Percentiles rank a stretch among this genome's conserved stretches.
phyloP scores from a whole-genome alignment of 2,113 vertebrate species.

The Osmerus mordax region DNA sequence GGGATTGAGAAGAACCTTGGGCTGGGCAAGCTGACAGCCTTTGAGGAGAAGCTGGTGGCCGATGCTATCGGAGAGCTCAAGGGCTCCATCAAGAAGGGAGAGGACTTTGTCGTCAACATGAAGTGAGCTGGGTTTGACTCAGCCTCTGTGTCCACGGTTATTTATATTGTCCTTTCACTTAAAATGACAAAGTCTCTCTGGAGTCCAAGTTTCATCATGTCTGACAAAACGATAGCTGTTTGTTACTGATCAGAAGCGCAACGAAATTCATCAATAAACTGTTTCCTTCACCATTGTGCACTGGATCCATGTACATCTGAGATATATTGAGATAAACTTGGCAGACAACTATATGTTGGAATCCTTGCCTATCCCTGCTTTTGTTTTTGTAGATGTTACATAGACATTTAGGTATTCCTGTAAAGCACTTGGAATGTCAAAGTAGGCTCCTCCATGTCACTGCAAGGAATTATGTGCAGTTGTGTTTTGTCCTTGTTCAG shows the following conservation, averaged over 20 bases:
- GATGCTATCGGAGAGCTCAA: slow-evolving; percentile 87
- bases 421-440: background rate
- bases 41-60: slow-evolving; percentile 90
- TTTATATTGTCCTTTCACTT: slow-evolving; percentile 45
- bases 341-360: background rate
- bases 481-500: background rate
- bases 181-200: slow-evolving; percentile 35
- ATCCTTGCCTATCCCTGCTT: background rate
- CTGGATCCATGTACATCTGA: slow-evolving; percentile 8
- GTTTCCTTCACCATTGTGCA: slow-evolving; percentile 20
- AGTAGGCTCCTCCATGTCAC: background rate
- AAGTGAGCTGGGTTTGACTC: slow-evolving; percentile 72
- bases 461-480: background rate
- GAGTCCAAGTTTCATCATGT: slow-evolving; percentile 46
- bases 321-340: background rate
- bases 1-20: slow-evolving; percentile 97
- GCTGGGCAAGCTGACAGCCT: slow-evolving; percentile 85
- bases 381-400: background rate
- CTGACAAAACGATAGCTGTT: slow-evolving; percentile 45
- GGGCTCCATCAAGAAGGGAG: slow-evolving; percentile 95
- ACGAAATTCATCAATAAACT: slow-evolving; percentile 65
- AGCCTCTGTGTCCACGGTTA: slow-evolving; percentile 30
- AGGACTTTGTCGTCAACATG: slow-evolving; percentile 89
- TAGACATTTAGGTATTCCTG: background rate
- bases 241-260: slow-evolving; percentile 52